Percentiles rank a stretch among this genome's conserved stretches.
Evolutionary conservation across 2,888 invertebrate species (phyloP).

Genomic region (Actias luna): DNA sequence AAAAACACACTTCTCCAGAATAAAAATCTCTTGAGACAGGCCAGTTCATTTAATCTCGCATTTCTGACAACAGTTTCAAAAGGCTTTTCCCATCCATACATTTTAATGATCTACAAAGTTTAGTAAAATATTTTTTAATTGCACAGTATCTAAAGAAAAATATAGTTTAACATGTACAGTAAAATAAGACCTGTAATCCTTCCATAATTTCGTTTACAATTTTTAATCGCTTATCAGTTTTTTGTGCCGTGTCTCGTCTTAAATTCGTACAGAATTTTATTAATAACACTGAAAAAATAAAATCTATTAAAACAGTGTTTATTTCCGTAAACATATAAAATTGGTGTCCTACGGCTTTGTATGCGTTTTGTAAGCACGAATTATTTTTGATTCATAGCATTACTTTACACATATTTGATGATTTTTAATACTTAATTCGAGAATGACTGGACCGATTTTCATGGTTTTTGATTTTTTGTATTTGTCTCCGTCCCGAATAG

Average conservation of each 20-base stretch:
- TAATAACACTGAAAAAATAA: constrained; percentile 6
- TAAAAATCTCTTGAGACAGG: constrained; percentile 79
- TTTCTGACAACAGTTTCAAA: constrained; percentile 86
- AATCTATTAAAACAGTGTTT: no score
- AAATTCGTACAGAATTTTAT: constrained; percentile 53
- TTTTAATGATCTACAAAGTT: constrained; percentile 88
- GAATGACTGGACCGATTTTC: no score
- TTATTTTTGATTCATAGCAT: no score
- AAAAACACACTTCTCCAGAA: constrained; percentile 85
- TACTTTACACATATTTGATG: no score
- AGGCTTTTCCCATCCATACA: constrained; percentile 96
- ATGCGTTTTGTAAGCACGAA: no score
- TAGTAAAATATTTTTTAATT: background rate
- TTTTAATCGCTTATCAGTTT: constrained; percentile 91
- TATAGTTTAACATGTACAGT: background rate
- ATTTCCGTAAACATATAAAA: no score
- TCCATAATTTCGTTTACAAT: constrained; percentile 94
- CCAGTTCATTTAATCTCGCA: constrained; percentile 81
- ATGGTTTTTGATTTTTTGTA: no score
- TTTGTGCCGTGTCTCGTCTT: constrained; percentile 83
- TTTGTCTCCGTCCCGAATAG: no score
- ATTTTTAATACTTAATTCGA: no score
- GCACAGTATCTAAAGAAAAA: background rate
- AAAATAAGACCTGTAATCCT: constrained; percentile 87
- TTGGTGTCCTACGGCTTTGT: no score